Evolutionary conservation across 64 coral and sea anemone genomes (phyloP).

Genomic region (Pachyseris speciosa): DNA sequence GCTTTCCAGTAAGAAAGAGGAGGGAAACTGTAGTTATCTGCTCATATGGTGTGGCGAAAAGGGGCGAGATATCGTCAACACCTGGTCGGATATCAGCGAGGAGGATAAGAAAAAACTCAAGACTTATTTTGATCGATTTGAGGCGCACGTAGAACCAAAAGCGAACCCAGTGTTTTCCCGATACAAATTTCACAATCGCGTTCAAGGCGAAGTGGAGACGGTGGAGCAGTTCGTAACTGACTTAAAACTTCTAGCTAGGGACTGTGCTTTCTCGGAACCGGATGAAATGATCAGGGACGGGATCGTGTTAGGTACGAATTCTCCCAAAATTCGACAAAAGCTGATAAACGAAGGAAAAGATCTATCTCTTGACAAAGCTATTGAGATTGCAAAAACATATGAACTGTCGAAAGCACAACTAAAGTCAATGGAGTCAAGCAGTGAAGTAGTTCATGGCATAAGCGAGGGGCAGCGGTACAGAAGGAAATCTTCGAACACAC

Average conservation of each 20-base stretch:
- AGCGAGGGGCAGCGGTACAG: neutral
- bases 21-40: no score
- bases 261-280: neutral
- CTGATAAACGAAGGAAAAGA: constrained; percentile 33
- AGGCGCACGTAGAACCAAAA: no score
- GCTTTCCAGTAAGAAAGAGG: no score
- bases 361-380: constrained; percentile 23
- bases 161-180: no score
- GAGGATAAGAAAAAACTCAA: constrained; percentile 36
- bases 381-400: no score
- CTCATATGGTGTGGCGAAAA: constrained; percentile 58
- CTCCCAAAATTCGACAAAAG: neutral
- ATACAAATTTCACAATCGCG: neutral
- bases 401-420: no score
- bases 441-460: neutral
- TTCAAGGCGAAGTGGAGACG: neutral
- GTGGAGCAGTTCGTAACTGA: no score
- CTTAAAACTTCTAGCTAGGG: neutral
- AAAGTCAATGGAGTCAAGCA: neutral
- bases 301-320: constrained; percentile 31
- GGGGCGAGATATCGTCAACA: no score
- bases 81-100: no score
- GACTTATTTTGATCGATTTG: no score
- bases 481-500: no score
- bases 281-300: constrained; percentile 52